phyloP scores from a whole-genome alignment of 2,797 vertebrate species.

The Cryptoblepharus egeriae region DNA sequence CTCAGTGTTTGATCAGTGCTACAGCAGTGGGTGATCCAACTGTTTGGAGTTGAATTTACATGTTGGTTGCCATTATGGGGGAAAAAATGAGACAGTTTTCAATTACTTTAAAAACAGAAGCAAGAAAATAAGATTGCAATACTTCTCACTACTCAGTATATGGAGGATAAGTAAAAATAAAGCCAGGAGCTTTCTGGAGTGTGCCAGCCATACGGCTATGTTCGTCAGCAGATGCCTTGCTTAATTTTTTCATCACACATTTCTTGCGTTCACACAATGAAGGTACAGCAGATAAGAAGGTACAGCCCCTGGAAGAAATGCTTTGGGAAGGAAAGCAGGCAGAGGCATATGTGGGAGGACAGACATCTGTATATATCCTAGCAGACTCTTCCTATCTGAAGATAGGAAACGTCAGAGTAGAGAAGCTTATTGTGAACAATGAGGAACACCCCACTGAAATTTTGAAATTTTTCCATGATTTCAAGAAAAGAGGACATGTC shows the following conservation, averaged over 20 bases:
- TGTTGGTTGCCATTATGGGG: not conserved
- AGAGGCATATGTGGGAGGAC: not conserved
- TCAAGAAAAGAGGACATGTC: too few relatives aligned
- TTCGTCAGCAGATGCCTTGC: constrained; percentile 29
- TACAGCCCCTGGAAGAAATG: not conserved
- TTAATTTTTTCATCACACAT: constrained; percentile 9
- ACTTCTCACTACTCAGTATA: constrained; percentile 9
- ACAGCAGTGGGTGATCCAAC: not conserved
- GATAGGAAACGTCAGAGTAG: too few relatives aligned
- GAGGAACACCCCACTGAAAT: too few relatives aligned
- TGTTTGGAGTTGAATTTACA: not conserved
- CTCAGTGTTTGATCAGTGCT: not conserved
- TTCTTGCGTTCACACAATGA: not conserved
- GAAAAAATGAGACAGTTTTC: not conserved
- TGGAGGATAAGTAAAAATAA: not conserved
- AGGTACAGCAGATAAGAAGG: not conserved
- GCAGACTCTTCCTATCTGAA: too few relatives aligned
- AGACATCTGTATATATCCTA: too few relatives aligned
- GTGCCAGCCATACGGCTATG: constrained; percentile 12
- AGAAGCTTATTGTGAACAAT: too few relatives aligned
- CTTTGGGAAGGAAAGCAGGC: not conserved
- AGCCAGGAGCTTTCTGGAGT: constrained; percentile 45
- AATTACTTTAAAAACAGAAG: constrained; percentile 20
- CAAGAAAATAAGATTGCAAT: constrained; percentile 32
- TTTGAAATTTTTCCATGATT: too few relatives aligned